These are phyloP conservation scores for Luperina nickerlii DNA, from an alignment of 2,888 invertebrate species.

Conservation along the genomic window DNA sequence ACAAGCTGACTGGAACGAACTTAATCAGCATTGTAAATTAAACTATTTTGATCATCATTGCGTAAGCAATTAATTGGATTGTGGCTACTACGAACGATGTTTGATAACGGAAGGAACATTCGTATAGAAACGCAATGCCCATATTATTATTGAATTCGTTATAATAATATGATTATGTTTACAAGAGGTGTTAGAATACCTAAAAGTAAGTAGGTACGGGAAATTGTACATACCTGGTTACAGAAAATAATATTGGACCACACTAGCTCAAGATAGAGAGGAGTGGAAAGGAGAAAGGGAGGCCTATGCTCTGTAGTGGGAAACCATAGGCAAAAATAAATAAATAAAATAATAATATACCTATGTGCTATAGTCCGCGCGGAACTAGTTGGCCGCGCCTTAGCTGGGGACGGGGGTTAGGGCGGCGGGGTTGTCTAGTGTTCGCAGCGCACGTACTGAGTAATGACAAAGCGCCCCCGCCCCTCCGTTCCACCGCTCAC, in stretches of 20 bases:
- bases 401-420: too few relatives aligned
- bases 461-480: too few relatives aligned
- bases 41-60: slow-evolving; percentile 33
- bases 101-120: background rate
- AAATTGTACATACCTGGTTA: background rate
- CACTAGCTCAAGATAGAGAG: too few relatives aligned
- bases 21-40: slow-evolving; percentile 57
- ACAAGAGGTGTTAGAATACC: background rate
- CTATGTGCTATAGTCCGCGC: too few relatives aligned
- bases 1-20: slow-evolving; percentile 40
- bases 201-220: background rate
- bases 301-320: too few relatives aligned
- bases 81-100: background rate
- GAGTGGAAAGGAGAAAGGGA: too few relatives aligned
- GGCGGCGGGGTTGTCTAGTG: too few relatives aligned
- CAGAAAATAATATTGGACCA: background rate
- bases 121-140: background rate
- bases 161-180: background rate
- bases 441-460: too few relatives aligned
- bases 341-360: too few relatives aligned
- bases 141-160: background rate
- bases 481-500: too few relatives aligned
- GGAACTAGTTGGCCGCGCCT: too few relatives aligned
- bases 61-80: slow-evolving; percentile 41
- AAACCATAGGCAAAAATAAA: background rate